Evolutionary conservation across 2,888 invertebrate species (phyloP), one percentile per base, ranked within the genome.

Genomic region (Ophion slaviceki): DNA sequence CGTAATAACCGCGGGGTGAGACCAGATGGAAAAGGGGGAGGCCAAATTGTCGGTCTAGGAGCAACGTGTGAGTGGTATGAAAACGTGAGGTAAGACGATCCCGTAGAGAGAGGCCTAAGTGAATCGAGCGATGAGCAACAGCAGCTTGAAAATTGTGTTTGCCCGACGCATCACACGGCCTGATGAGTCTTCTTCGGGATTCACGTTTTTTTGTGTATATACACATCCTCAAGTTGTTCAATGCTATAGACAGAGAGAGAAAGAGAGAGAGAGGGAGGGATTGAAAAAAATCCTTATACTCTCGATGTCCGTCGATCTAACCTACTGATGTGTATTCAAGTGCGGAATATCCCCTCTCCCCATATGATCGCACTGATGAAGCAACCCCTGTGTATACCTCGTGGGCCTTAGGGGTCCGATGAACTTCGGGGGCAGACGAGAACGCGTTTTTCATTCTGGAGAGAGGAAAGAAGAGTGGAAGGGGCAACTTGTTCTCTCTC

Each of bases 81-180:
- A 71, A 45, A 79, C 68, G 28, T 8, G 72, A 79, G 59, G 82
- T 74, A 84, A 85, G 82, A 71, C 76, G 82, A 80, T 85, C 76
- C 61, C 61, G 45, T 53, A 32, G 36, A 28, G 70, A 14, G 40
- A 68, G 40, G 53, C 47, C 36, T 66, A 68, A 76, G 66, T 76
- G 76, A 71, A 82, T 70, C 40, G 67, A 71, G 68, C 45, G 67
- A 70, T 32, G 64, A 64, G 53, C 62, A 40, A 45, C 79, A 75
- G 79, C 79, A 80, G 82, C 85, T 85, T 85, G 79, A 85, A 82
- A 82, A 74, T 59, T 76, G 85, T 89, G 88, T 90, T 90, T 90
- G 87, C 88, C 80, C 79, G 85, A 86, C 87, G 86, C 90, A 91
- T 91, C 91, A 89, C 89, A 88, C 88, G 89, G 88, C 87, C 88